A percentile compares a stretch with the other conserved stretches of the same genome.
These are phyloP conservation scores for Bungarus multicinctus DNA, from an alignment of 2,113 vertebrate genomes.

Conservation along the genomic window DNA sequence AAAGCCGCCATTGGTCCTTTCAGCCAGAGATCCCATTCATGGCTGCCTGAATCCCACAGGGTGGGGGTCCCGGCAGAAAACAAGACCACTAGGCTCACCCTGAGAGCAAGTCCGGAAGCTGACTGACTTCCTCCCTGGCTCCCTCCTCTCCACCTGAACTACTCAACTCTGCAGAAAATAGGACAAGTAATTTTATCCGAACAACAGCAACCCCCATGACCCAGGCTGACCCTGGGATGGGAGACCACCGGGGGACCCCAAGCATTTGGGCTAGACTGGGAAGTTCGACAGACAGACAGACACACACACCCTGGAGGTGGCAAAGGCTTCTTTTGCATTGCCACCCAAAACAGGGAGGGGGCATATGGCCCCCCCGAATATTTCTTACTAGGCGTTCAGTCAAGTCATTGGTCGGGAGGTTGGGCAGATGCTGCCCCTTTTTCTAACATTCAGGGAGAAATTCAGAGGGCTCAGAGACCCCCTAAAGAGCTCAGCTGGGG, in stretches of 20 bases:
- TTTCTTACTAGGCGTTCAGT: background rate
- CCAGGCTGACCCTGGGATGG: background rate
- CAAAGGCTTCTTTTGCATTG: background rate
- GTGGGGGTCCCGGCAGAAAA: background rate
- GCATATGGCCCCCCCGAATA: background rate
- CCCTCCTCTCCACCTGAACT: background rate
- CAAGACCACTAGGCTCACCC: background rate
- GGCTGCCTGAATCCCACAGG: background rate
- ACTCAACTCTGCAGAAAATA: background rate
- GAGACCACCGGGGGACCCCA: background rate
- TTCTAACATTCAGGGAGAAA: background rate
- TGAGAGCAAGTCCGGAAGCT: background rate
- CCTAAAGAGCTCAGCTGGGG: background rate
- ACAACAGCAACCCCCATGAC: background rate
- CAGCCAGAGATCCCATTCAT: background rate
- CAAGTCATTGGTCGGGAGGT: no score
- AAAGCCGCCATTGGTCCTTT: background rate
- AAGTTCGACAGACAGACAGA: background rate
- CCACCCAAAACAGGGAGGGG: background rate
- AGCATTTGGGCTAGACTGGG: background rate
- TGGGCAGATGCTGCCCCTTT: background rate
- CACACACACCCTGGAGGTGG: background rate
- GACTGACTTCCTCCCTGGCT: background rate
- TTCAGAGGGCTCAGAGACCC: background rate
- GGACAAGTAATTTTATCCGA: background rate